These are phyloP conservation scores for Hesperia comma DNA, from an alignment of 2,888 invertebrate genomes.

Conservation along the genomic window DNA sequence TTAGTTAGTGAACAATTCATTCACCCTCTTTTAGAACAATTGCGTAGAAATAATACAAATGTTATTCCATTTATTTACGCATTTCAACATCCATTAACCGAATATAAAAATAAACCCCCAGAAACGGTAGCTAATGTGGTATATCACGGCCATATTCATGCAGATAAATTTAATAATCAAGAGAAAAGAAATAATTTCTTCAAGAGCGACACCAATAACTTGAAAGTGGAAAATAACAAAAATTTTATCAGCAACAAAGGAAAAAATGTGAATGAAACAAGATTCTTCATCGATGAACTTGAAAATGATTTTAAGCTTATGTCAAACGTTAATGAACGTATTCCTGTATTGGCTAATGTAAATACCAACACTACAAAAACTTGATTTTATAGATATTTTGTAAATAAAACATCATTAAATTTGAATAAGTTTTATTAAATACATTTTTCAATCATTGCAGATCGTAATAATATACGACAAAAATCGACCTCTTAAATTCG, in stretches of 20 bases:
- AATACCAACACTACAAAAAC: conserved; percentile 1
- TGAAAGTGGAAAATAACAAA: background rate
- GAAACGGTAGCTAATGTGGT: conserved; percentile 26
- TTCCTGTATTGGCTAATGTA: background rate
- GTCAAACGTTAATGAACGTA: conserved; percentile 6
- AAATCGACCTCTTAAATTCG: background rate
- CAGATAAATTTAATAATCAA: background rate
- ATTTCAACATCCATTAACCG: conserved; percentile 39
- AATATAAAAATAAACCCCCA: conserved; percentile 5
- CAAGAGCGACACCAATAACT: background rate
- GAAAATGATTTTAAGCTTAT: conserved; percentile 22
- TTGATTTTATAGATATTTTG: background rate
- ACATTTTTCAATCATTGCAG: background rate
- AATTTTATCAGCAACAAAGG: background rate
- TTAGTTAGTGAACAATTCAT: conserved; percentile 14
- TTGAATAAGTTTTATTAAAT: background rate
- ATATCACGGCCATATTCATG: conserved; percentile 29
- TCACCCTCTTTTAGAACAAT: conserved; percentile 13
- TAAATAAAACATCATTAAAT: background rate
- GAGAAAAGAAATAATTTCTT: conserved; percentile 1
- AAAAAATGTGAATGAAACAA: conserved; percentile 1
- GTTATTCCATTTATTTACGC: conserved; percentile 44
- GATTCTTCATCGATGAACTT: conserved; percentile 30
- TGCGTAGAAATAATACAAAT: conserved; percentile 36
- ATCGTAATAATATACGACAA: background rate